phyloP scores from a whole-genome alignment of 2,797 vertebrate species.

The Cyclura pinguis region DNA sequence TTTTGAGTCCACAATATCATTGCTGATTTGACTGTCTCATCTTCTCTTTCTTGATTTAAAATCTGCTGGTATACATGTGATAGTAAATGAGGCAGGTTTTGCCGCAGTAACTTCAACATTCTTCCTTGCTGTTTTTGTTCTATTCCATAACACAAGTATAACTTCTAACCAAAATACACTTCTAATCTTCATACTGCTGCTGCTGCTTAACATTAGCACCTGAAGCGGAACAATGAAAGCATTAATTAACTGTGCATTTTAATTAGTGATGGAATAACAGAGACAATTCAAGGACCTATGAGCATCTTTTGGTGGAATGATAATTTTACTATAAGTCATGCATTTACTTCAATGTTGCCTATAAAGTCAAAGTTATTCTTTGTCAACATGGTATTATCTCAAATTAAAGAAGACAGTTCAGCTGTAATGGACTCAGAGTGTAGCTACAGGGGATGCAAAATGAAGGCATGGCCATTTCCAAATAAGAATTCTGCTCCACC shows the following conservation, averaged over 20 bases:
- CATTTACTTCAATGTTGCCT: background rate
- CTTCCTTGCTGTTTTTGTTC: no score
- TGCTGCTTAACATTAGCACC: background rate
- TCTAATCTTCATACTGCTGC: background rate
- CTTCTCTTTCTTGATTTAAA: no score
- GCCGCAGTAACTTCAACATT: no score
- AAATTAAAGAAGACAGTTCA: background rate
- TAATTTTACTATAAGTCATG: background rate
- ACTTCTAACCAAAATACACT: background rate
- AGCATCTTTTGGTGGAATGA: background rate
- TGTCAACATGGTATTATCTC: background rate
- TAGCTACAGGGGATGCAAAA: background rate
- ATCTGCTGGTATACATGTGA: no score
- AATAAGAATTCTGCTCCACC: no score
- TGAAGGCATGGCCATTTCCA: no score
- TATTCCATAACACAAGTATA: background rate
- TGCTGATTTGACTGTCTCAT: no score
- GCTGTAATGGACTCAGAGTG: background rate
- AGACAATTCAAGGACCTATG: background rate
- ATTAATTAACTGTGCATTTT: background rate
- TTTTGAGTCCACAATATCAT: no score
- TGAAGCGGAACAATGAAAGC: background rate
- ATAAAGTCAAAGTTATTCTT: background rate
- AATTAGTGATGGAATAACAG: background rate
- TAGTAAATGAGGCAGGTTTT: no score